Evolutionary conservation across 2,797 vertebrate genomes (phyloP).

Genomic region (Huso huso): DNA sequence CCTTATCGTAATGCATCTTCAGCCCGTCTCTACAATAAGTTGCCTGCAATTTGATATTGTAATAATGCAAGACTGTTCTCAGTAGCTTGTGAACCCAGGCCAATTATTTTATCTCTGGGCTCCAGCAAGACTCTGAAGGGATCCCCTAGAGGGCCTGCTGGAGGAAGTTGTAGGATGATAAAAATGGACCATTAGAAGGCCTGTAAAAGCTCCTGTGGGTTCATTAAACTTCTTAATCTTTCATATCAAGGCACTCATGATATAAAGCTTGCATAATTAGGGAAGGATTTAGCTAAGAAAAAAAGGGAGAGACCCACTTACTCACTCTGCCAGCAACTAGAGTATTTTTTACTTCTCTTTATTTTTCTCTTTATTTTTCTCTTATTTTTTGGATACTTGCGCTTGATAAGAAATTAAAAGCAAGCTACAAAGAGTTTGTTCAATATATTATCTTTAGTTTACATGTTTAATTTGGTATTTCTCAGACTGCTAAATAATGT

Average conservation of each 20-base stretch:
- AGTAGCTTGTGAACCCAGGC: slow-evolving; percentile 63
- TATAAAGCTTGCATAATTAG: slow-evolving; percentile 20
- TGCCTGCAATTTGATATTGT: slow-evolving; percentile 20
- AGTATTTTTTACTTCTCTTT: slow-evolving; percentile 7
- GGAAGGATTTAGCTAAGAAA: slow-evolving; percentile 9
- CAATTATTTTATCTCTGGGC: slow-evolving; percentile 64
- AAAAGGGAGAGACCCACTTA: neutral
- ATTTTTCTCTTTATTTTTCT: neutral
- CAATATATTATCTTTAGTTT: neutral
- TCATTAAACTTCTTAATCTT: slow-evolving; percentile 57
- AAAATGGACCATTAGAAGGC: slow-evolving; percentile 63
- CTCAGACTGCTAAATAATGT: too few relatives aligned
- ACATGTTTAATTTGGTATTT: neutral
- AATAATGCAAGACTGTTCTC: slow-evolving; percentile 46
- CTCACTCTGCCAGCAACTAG: slow-evolving; percentile 1
- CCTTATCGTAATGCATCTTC: slow-evolving; percentile 37
- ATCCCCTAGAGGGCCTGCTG: slow-evolving; percentile 63
- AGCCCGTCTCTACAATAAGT: slow-evolving; percentile 19
- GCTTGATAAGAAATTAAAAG: slow-evolving; percentile 4
- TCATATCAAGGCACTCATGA: slow-evolving; percentile 32
- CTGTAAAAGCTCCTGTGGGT: slow-evolving; percentile 61
- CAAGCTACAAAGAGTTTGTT: slow-evolving; percentile 3
- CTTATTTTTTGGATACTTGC: neutral
- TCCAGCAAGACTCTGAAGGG: slow-evolving; percentile 53
- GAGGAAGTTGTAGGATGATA: slow-evolving; percentile 75